Base-by-base conservation (phyloP, 2,888 invertebrate species). In the Drosophila prostipennis region DNA sequence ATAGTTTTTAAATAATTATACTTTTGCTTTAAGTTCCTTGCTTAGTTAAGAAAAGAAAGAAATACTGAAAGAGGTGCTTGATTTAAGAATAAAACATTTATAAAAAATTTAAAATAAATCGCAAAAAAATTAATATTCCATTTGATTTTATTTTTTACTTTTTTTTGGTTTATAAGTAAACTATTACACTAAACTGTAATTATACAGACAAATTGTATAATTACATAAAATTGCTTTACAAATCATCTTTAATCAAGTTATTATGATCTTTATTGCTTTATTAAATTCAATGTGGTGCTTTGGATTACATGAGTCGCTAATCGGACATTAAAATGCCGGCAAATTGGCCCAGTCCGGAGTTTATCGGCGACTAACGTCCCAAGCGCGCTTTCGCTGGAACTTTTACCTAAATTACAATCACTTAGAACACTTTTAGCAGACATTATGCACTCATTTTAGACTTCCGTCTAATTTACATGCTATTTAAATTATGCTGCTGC, bases 401-500 rank as follows among this genome's bases (percentile, higher is more conserved):
- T 88, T 83, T 77, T 72, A 80, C 76, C 80, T 80, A 87, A 88
- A 85, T 85, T 85, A 84, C 84, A 84, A 84, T 86, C 89, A 88
- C 89, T 84, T 84, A 88, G 76, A 83, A 74, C 84, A 83, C 76
- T 84, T 86, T 84, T 80, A 88, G 77, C 68, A 85, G 88, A 77
- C 87, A 88, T 88, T 84, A 86, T 84, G 88, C 81, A 84, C 80
- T 86, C 84, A 76, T 84, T 84, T 88, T 80, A 86, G 84, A 80
- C 89, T 85, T 85, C 81, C 89, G 84, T 88, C 84, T 88, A 85
- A 85, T 85, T 85, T 85, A 87, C 84, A 85, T 88, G 84, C 87
- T 84, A 86, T 88, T 84, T 88, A 84, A 84, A 86, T 88, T 79
- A 88, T 84, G 87, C 86, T 86, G 60, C 45, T 65, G 64, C 63